A percentile compares a stretch with the other conserved stretches of the same genome.
phyloP scores from a whole-genome alignment of 2,113 vertebrate genomes.

The Leiothrix lutea region DNA sequence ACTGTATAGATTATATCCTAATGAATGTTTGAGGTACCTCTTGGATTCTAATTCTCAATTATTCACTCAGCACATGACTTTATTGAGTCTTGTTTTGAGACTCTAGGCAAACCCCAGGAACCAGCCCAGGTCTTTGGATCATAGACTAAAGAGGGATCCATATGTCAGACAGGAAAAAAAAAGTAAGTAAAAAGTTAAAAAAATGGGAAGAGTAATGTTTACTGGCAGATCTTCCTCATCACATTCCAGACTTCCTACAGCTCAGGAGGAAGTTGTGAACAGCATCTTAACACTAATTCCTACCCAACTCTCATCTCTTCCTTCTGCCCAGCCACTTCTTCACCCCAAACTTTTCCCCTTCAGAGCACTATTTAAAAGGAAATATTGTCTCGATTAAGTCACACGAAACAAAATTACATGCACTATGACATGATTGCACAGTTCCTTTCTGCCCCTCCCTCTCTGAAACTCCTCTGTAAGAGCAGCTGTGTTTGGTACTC shows the following conservation, averaged over 20 bases:
- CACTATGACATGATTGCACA: not conserved
- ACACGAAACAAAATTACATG: not conserved
- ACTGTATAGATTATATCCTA: not conserved
- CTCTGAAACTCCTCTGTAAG: not conserved
- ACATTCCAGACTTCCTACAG: not conserved
- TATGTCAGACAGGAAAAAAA: not conserved
- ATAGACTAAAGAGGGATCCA: not conserved
- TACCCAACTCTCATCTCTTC: not conserved
- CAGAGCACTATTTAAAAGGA: not conserved
- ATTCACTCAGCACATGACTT: not conserved
- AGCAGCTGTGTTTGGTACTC: not conserved
- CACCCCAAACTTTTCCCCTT: not conserved
- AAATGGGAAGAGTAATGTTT: not conserved
- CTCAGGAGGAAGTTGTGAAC: not conserved
- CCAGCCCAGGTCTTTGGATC: not conserved
- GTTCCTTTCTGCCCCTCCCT: not conserved
- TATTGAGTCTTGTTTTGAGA: not conserved
- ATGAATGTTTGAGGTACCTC: not conserved
- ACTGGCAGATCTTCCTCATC: not conserved
- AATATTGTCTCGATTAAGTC: not conserved
- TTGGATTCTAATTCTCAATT: not conserved
- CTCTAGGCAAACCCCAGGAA: not conserved
- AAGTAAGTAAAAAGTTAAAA: no score
- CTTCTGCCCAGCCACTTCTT: not conserved
- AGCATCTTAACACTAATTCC: not conserved